A percentile compares a stretch with the other conserved stretches of the same genome.
phyloP scores from a whole-genome alignment of 1,140 invertebrate genomes.

The Acromyrmex charruanus region DNA sequence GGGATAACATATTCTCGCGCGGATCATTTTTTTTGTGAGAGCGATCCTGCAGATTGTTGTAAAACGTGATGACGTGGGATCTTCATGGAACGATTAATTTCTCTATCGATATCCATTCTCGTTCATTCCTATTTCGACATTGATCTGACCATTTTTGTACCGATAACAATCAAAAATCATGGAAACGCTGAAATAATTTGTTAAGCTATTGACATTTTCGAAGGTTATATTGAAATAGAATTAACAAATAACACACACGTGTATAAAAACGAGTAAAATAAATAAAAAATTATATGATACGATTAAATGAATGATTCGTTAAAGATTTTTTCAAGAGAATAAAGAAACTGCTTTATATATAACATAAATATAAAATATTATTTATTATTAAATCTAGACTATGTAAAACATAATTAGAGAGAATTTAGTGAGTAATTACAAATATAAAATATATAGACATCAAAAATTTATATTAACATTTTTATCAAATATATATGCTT shows the following conservation, averaged over 20 bases:
- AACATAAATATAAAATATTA: not conserved
- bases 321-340: not conserved
- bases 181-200: slow-evolving; percentile 13
- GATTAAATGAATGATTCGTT: not conserved
- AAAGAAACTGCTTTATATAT: not conserved
- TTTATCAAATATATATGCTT: not conserved
- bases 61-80: slow-evolving; percentile 29
- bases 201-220: not conserved
- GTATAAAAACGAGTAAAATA: not conserved
- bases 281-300: not conserved
- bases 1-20: slow-evolving; percentile 8
- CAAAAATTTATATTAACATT: not conserved
- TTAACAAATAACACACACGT: not conserved
- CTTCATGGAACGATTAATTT: slow-evolving; percentile 47
- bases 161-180: slow-evolving; percentile 37
- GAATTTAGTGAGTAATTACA: not conserved
- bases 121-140: not conserved
- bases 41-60: slow-evolving; percentile 40
- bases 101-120: not conserved
- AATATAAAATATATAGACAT: not conserved
- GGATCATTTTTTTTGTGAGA: slow-evolving; percentile 20
- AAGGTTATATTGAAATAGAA: not conserved
- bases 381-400: not conserved
- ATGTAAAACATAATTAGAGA: not conserved
- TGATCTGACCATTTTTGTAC: slow-evolving; percentile 22